Evolutionary conservation across 2,113 vertebrate genomes (phyloP), one percentile per base, ranked within the genome.

Genomic region (Sylvilagus bachmani): DNA sequence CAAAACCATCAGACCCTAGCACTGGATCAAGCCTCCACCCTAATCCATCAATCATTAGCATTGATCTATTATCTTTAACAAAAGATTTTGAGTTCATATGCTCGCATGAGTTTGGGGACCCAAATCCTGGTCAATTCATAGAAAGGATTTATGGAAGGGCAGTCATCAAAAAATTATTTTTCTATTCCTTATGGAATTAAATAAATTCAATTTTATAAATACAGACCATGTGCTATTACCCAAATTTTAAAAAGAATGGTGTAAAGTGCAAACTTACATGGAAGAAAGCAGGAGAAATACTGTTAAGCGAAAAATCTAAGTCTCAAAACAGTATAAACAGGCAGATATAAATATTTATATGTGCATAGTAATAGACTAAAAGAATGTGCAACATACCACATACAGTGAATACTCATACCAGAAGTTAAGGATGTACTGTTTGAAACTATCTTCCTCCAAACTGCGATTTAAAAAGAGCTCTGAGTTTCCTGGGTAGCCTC

Each of bases 151-250:
- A 78, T 1, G 73, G 22, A 66, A 80, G 74, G 33, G 55, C 21
- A 89, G 66, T 81, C 58, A 53, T 86, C 31, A 33, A 90, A 86
- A 82, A 38, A 69, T 86, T 85, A 49, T 85, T 36, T 51, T 53
- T 44, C 49, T 91, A 69, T 3, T 61, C 27, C 27, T 61, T 38
- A n/a, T 6, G 51, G 19, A 53, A 74, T 10, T 80, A 73, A 51
- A 88, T 64, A 55, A 55, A 79, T 64, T 89, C 85, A 53, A 86
- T 81, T 95, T 81, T 81, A 81, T 80, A 86, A 86, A 81, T 67
- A 74, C 11, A 25, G 22, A 64, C n/a, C 69, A 62, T 36, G 10
- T 86, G 75, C 75, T 90, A 70, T 22, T 82, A 36, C 12, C 9
- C 31, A 77, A 69, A 13, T 67, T 74, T 66, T 91, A 22, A 69